A percentile compares a stretch with the other conserved stretches of the same genome.
Evolutionary conservation across 2,113 vertebrate genomes (phyloP).

Genomic region (Carassius carassius): DNA sequence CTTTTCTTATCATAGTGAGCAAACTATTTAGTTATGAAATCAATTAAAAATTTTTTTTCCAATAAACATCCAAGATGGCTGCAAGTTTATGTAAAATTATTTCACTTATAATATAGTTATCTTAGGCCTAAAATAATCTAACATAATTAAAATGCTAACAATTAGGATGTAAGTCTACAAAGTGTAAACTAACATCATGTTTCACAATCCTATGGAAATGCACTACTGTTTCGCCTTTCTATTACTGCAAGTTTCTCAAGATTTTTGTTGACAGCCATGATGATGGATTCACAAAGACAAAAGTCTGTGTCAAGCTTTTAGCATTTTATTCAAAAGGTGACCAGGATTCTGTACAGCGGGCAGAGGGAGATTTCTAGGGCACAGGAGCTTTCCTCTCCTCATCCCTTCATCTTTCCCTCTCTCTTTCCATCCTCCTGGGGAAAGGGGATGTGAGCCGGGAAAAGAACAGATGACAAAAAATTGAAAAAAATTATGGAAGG

Average conservation of each 20-base stretch:
- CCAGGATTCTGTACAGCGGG: constrained; percentile 78
- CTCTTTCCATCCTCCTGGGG: constrained; percentile 55
- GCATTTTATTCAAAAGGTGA: constrained; percentile 80
- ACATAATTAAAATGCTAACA: neutral
- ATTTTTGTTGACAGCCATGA: neutral
- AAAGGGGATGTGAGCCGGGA: constrained; percentile 59
- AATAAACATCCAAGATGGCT: too few relatives aligned
- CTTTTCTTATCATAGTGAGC: neutral
- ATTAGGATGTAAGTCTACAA: neutral
- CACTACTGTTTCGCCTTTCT: neutral
- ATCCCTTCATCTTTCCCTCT: constrained; percentile 54
- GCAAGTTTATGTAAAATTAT: neutral
- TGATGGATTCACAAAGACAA: constrained; percentile 18
- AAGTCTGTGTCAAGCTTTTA: constrained; percentile 65
- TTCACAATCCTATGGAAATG: neutral
- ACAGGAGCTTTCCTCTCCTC: constrained; percentile 57
- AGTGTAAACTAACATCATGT: neutral
- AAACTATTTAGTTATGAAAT: neutral
- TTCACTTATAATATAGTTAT: neutral
- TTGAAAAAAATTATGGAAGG: constrained; percentile 55
- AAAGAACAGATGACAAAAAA: constrained; percentile 27
- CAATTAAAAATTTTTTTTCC: neutral
- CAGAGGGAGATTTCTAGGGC: constrained; percentile 66
- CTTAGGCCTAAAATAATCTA: neutral
- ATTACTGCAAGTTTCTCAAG: neutral